phyloP scores from a whole-genome alignment of 2,888 invertebrate species.

The Bombyx huttoni region DNA sequence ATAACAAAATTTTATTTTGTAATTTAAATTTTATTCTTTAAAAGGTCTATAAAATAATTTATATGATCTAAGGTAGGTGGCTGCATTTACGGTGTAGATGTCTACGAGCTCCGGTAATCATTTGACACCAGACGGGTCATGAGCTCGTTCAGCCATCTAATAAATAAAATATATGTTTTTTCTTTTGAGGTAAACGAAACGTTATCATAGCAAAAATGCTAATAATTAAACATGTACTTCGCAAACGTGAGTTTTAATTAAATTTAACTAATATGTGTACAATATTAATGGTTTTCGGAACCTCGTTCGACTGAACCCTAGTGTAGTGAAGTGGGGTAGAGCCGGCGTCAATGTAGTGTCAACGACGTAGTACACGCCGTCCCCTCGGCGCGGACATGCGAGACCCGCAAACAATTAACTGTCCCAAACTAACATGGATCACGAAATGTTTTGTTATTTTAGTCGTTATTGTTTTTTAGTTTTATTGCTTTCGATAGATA shows the following conservation, averaged over 20 bases:
- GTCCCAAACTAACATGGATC: slow-evolving; percentile 8
- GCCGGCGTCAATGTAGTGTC: slow-evolving; percentile 11
- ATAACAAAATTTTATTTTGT: too few species aligned
- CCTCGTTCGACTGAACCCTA: slow-evolving; percentile 7
- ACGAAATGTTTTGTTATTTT: neutral
- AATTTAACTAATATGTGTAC: neutral
- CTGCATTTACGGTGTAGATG: too few species aligned
- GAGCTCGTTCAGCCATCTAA: too few species aligned
- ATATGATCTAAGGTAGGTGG: too few species aligned
- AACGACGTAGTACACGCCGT: slow-evolving; percentile 18
- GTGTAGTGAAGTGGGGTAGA: slow-evolving; percentile 11
- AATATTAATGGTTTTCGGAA: slow-evolving; percentile 1
- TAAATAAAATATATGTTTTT: slow-evolving; percentile 1
- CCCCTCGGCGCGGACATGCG: slow-evolving; percentile 17
- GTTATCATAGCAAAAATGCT: neutral
- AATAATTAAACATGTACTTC: too few species aligned
- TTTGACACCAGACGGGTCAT: too few species aligned
- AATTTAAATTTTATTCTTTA: too few species aligned
- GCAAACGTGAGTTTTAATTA: too few species aligned
- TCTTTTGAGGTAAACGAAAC: slow-evolving; percentile 11
- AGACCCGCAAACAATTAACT: slow-evolving; percentile 17
- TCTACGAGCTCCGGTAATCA: too few species aligned
- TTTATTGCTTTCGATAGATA: neutral
- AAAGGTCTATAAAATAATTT: too few species aligned
- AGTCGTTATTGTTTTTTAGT: neutral